A percentile compares a stretch with the other conserved stretches of the same genome.
Conservation (phyloP, 2,888 invertebrate genomes). For the Odontocolon sp. region DNA sequence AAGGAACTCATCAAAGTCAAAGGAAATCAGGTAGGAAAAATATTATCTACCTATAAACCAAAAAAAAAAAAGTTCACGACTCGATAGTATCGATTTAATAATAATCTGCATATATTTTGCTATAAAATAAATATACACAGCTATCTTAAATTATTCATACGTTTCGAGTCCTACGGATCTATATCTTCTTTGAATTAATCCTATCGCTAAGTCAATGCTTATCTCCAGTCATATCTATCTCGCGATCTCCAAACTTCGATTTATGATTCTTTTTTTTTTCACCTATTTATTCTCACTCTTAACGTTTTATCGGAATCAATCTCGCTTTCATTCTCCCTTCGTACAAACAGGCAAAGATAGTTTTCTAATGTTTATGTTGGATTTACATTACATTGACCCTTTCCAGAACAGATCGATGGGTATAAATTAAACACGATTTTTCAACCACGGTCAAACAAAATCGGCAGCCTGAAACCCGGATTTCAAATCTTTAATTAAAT, state of each 20-base stretch:
- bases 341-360: background rate
- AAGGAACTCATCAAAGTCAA: constrained; percentile 94
- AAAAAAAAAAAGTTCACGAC: constrained; percentile 12
- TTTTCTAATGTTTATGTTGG: background rate
- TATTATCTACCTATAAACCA: background rate
- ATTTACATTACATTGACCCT: constrained; percentile 11
- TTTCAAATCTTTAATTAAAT: too few species aligned
- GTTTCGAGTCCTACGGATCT: constrained; percentile 65
- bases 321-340: background rate
- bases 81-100: constrained; percentile 63
- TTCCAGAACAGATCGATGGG: background rate
- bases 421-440: constrained; percentile 19
- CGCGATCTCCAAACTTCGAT: background rate
- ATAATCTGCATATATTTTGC: constrained; percentile 77
- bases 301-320: too few species aligned
- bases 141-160: constrained; percentile 73
- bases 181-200: constrained; percentile 63
- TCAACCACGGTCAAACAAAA: constrained; percentile 23
- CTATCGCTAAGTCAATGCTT: constrained; percentile 46
- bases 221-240: background rate
- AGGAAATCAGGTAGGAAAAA: constrained; percentile 88
- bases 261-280: constrained; percentile 6
- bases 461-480: constrained; percentile 33
- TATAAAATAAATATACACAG: constrained; percentile 80
- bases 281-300: background rate